phyloP scores from a whole-genome alignment of 1,140 invertebrate species.

The Drosophila triauraria region DNA sequence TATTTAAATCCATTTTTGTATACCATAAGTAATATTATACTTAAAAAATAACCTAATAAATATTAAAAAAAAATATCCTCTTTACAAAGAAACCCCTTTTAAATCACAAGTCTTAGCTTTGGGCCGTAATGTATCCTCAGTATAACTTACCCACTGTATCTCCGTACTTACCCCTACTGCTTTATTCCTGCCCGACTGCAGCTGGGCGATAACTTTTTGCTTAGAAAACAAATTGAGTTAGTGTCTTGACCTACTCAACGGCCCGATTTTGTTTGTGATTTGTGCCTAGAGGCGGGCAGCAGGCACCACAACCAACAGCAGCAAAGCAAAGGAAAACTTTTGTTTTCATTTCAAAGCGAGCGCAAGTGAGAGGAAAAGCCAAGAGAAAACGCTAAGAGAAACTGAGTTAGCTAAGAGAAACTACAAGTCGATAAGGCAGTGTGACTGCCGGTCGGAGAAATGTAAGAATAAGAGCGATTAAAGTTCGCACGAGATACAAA shows the following conservation, averaged over 20 bases:
- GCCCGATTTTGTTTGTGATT: slow-evolving; percentile 61
- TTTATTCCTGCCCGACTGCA: slow-evolving; percentile 12
- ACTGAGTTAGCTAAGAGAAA: slow-evolving; percentile 32
- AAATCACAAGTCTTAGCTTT: not conserved
- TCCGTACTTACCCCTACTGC: not conserved
- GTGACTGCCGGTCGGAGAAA: not conserved
- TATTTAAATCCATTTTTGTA: too few relatives aligned
- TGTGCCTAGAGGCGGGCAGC: slow-evolving; percentile 32
- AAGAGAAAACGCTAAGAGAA: slow-evolving; percentile 34
- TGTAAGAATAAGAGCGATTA: not conserved
- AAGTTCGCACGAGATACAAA: not conserved
- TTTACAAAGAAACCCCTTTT: too few relatives aligned
- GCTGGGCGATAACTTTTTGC: slow-evolving; percentile 51
- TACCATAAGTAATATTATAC: too few relatives aligned
- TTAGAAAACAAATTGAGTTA: slow-evolving; percentile 65
- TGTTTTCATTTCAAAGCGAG: slow-evolving; percentile 34
- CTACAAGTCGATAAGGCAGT: slow-evolving; percentile 63
- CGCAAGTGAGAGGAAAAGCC: not conserved
- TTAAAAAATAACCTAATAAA: not conserved
- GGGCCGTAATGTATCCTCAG: slow-evolving; percentile 1
- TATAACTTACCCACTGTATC: slow-evolving; percentile 16
- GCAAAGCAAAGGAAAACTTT: slow-evolving; percentile 25
- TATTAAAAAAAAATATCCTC: not conserved
- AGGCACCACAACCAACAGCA: slow-evolving; percentile 5
- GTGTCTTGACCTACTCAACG: slow-evolving; percentile 75